Percentiles rank a stretch among this genome's conserved stretches.
Evolutionary conservation across 2,888 invertebrate genomes (phyloP).

Genomic region (Bembecia ichneumoniformis): DNA sequence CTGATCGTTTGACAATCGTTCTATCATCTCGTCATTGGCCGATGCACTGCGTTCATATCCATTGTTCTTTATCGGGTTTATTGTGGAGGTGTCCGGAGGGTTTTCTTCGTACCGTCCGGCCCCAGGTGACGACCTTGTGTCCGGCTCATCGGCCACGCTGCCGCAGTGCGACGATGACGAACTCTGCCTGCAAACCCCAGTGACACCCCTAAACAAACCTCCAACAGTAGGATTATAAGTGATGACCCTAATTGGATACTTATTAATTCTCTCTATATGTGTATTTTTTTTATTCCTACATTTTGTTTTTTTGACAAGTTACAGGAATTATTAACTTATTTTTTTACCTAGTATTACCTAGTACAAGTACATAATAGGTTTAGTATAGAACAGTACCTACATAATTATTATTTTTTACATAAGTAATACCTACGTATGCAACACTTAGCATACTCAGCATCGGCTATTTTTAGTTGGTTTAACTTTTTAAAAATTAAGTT

Average conservation of each 20-base stretch:
- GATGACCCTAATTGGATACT: not conserved
- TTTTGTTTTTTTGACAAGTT: too few species aligned
- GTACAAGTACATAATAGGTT: too few species aligned
- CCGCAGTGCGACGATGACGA: slow-evolving; percentile 69
- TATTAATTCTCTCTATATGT: not conserved
- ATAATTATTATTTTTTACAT: too few species aligned
- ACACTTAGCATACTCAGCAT: too few species aligned
- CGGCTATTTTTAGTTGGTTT: too few species aligned
- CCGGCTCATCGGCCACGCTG: slow-evolving; percentile 64
- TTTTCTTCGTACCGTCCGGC: slow-evolving; percentile 54
- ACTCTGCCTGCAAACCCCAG: slow-evolving; percentile 47
- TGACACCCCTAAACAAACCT: not conserved
- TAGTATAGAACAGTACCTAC: too few species aligned
- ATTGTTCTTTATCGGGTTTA: slow-evolving; percentile 67
- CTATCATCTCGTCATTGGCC: slow-evolving; percentile 57
- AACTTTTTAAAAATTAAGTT: too few species aligned
- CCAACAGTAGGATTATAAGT: not conserved
- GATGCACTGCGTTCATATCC: slow-evolving; percentile 63
- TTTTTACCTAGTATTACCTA: too few species aligned
- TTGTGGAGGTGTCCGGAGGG: slow-evolving; percentile 61
- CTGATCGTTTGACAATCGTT: slow-evolving; percentile 63
- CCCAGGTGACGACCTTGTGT: slow-evolving; percentile 66
- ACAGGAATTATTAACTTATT: too few species aligned
- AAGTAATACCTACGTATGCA: too few species aligned
- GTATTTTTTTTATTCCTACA: not conserved